Conservation (phyloP, 2,888 invertebrate genomes). For the Plebejus argus region DNA sequence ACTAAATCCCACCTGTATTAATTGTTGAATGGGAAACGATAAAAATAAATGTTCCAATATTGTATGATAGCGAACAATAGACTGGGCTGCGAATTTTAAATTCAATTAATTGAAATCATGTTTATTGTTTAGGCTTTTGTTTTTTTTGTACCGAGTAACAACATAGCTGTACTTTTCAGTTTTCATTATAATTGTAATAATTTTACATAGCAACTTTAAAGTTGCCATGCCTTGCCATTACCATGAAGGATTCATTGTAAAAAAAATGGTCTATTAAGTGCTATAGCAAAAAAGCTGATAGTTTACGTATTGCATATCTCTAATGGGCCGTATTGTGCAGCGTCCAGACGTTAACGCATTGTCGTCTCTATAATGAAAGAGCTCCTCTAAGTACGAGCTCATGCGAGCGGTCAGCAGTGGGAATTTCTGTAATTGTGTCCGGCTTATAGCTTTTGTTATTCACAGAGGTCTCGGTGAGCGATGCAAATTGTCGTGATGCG, state of each 20-base stretch:
- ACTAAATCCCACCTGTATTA: not conserved
- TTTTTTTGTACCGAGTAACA: not conserved
- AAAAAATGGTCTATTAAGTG: not conserved
- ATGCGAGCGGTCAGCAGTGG: constrained; percentile 59
- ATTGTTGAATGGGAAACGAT: not conserved
- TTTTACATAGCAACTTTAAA: too few relatives aligned
- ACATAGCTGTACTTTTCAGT: not conserved
- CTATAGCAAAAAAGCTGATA: too few relatives aligned
- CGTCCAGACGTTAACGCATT: constrained; percentile 50
- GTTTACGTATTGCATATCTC: not conserved
- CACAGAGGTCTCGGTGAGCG: constrained; percentile 41
- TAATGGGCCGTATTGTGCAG: constrained; percentile 14
- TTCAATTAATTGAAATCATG: constrained; percentile 19
- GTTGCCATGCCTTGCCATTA: too few relatives aligned
- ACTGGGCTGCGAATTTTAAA: constrained; percentile 1
- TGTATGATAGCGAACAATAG: not conserved
- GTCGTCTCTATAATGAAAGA: constrained; percentile 69
- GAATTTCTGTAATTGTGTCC: constrained; percentile 77
- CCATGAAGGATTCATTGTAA: too few relatives aligned
- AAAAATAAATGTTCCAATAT: not conserved
- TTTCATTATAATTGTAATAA: not conserved
- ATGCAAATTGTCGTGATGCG: constrained; percentile 35
- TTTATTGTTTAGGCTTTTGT: constrained; percentile 1
- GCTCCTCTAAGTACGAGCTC: constrained; percentile 63
- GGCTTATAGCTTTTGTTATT: constrained; percentile 51